phyloP scores from a whole-genome alignment of 2,113 vertebrate genomes.

The Empidonax alnorum region DNA sequence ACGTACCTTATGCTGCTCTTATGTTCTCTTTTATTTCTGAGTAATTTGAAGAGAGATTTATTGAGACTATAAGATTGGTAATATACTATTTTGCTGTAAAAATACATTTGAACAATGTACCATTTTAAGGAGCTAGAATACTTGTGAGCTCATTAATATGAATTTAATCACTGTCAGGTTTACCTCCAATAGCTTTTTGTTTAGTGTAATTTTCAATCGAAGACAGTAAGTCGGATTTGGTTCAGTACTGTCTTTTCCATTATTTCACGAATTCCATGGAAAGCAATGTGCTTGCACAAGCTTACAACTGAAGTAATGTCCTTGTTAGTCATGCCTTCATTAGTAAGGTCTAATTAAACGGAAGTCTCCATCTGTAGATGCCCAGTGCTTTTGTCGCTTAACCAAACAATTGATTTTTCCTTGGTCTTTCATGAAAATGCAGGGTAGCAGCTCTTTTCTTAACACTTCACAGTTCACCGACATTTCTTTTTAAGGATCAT shows the following conservation, averaged over 20 bases:
- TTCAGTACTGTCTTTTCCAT: not conserved
- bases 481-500: not conserved
- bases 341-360: conserved; percentile 8
- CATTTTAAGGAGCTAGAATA: not conserved
- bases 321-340: not conserved
- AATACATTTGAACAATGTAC: not conserved
- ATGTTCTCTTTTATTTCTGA: not conserved
- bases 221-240: not conserved
- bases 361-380: conserved; percentile 2
- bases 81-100: not conserved
- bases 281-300: not conserved
- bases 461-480: not conserved
- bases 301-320: not conserved
- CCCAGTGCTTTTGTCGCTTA: not conserved
- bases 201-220: not conserved
- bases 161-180: not conserved
- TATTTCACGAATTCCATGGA: not conserved
- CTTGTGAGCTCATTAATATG: not conserved
- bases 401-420: not conserved
- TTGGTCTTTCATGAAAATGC: not conserved
- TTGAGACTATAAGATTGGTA: not conserved
- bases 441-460: not conserved
- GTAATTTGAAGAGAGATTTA: not conserved
- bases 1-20: not conserved
- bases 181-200: not conserved